These are phyloP conservation scores for Deilephila porcellus DNA, from an alignment of 2,888 invertebrate genomes.

Conservation along the genomic window DNA sequence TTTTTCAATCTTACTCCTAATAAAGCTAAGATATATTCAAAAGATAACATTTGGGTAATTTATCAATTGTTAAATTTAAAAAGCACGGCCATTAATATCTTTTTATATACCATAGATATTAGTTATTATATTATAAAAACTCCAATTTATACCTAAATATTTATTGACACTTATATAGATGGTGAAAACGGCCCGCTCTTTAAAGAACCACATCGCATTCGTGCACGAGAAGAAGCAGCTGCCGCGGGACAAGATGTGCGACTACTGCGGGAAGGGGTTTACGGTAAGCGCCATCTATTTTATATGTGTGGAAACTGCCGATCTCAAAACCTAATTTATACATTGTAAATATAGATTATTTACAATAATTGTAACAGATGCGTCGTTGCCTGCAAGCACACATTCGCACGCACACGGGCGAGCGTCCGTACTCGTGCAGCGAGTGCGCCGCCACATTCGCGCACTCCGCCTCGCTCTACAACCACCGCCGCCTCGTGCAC, in stretches of 20 bases:
- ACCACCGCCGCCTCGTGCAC: slow-evolving; percentile 26
- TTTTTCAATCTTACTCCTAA: no score
- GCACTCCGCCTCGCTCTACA: slow-evolving; percentile 38
- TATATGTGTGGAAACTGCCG: no score
- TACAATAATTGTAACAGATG: neutral
- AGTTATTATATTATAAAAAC: no score
- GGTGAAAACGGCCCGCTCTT: slow-evolving; percentile 53
- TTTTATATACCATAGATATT: no score
- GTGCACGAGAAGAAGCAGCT: slow-evolving; percentile 30
- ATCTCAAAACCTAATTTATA: no score
- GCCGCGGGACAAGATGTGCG: slow-evolving; percentile 38
- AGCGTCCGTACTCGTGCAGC: slow-evolving; percentile 43
- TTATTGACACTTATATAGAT: slow-evolving; percentile 38
- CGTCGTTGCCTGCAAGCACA: slow-evolving; percentile 35
- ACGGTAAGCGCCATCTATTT: slow-evolving; percentile 35
- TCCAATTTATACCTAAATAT: neutral
- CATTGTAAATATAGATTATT: neutral
- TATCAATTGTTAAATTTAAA: no score
- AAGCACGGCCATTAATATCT: no score
- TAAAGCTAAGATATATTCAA: no score
- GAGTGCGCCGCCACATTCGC: slow-evolving; percentile 42
- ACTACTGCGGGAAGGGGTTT: slow-evolving; percentile 43
- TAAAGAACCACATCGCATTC: slow-evolving; percentile 29
- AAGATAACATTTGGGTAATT: no score
- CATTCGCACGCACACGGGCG: slow-evolving; percentile 46